These are phyloP conservation scores for Drosophila peninsularis DNA, from an alignment of 2,888 invertebrate genomes.

Conservation along the genomic window DNA sequence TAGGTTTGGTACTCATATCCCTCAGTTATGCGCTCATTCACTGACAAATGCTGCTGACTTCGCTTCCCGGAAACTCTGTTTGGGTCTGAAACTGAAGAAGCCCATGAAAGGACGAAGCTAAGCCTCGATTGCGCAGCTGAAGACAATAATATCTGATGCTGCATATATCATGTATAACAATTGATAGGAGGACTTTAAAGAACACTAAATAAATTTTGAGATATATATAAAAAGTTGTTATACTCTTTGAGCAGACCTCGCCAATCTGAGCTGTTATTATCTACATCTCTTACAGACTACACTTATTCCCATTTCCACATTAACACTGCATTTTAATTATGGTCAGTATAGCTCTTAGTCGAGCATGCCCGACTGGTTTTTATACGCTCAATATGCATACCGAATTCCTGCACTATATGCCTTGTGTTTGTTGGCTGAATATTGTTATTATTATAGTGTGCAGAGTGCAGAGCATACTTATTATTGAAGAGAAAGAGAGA, in stretches of 20 bases:
- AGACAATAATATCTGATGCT: neutral
- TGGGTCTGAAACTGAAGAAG: neutral
- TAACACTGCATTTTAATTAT: neutral
- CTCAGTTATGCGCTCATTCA: too few relatives aligned
- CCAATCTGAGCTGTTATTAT: too few relatives aligned
- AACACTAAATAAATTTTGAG: too few relatives aligned
- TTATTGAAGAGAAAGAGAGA: neutral
- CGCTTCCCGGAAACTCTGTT: too few relatives aligned
- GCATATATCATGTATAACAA: too few relatives aligned
- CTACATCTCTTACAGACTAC: too few relatives aligned
- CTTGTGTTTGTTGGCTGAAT: neutral
- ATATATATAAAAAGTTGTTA: neutral
- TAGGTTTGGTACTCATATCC: too few relatives aligned
- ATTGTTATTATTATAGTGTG: constrained; percentile 3
- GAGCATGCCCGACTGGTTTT: neutral
- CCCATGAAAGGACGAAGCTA: neutral
- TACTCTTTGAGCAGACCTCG: neutral
- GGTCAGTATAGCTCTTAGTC: neutral
- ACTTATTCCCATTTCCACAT: too few relatives aligned
- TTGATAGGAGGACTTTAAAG: too few relatives aligned
- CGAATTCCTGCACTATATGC: neutral
- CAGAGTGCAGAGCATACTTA: neutral
- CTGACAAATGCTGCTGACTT: too few relatives aligned
- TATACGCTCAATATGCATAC: neutral
- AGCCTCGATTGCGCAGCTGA: neutral